Base-by-base conservation (phyloP, 2,888 invertebrate genomes). In the Masnerella sp. region DNA sequence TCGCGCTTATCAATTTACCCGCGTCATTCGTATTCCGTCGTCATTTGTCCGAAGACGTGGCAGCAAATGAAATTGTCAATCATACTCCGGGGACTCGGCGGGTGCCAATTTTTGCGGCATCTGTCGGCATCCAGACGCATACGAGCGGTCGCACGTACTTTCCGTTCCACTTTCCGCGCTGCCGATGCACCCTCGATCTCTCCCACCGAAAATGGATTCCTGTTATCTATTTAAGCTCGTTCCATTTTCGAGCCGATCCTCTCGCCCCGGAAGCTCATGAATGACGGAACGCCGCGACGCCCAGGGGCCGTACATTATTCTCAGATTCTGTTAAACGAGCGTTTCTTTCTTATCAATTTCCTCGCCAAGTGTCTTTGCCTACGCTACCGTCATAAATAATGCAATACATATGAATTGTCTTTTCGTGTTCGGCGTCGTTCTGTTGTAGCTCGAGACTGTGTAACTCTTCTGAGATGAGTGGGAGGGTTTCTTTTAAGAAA, bases 21-120 rank as follows among this genome's bases (percentile, higher is more conserved):
- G 15, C 25, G 25, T 49, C 45, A 62, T 69, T 56, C 54, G 42
- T 71, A 71, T 62, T 70, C 70, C 25, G 52, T 51, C 59, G 25
- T 58, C 40, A 36, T 59, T 71, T 25, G 52, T 38, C 51, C 45
- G 12, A 30, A 51, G 43, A 59, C 30, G 11, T 34, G 18, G 34
- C 12, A 9, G 20, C 15, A 56, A 71, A 71, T 71, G 58, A 64
- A 72, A 65, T 72, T 72, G 71, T 62, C 64, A 58, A 59, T 59
- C 52, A 58, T 74, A 54, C 61, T 71, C 72, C 28, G 68, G 79
- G 76, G 78, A 77, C 71, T 34, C 75, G 74, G 77, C 78, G 77
- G 81, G 82, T 11, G 42, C n/a, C 20, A 18, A 34, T 83, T 84
- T 71, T 82, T 70, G 74, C 77, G 78, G 80, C 83, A 84, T 84